A percentile compares a stretch with the other conserved stretches of the same genome.
Evolutionary conservation across 2,888 invertebrate genomes (phyloP).

Genomic region (Caenorhabditis sp.): DNA sequence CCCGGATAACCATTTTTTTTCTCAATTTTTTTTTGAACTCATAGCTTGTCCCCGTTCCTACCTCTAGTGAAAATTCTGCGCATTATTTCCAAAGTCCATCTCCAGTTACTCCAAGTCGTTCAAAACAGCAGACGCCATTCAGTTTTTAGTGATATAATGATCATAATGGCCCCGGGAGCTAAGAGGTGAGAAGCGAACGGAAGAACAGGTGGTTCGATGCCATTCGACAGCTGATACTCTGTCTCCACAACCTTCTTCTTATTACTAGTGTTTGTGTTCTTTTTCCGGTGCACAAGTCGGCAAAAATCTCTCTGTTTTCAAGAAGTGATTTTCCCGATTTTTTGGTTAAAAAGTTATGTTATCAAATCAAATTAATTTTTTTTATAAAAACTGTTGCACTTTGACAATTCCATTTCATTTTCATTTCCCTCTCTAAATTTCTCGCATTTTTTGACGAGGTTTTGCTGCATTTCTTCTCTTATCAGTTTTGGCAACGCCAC

Average conservation of each 20-base stretch:
- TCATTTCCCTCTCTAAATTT: not conserved
- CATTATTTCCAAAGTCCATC: not conserved
- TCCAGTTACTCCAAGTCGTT: not conserved
- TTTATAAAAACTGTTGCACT: too few species aligned
- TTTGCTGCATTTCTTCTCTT: too few species aligned
- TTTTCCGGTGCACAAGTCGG: not conserved
- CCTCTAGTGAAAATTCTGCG: not conserved
- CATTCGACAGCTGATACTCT: constrained; percentile 36
- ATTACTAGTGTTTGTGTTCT: constrained; percentile 26
- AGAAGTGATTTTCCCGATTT: not conserved
- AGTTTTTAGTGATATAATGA: constrained; percentile 24
- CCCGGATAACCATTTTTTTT: too few species aligned
- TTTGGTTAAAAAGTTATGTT: too few species aligned
- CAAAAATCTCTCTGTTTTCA: not conserved
- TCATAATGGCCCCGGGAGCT: constrained; percentile 12
- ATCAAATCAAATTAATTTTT: too few species aligned
- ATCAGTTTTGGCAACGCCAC: constrained; percentile 17
- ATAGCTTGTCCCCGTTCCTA: too few species aligned
- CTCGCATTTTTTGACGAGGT: too few species aligned
- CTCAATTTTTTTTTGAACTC: too few species aligned
- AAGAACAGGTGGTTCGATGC: constrained; percentile 36
- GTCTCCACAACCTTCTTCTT: constrained; percentile 6
- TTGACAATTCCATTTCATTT: too few species aligned
- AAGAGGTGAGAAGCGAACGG: constrained; percentile 35
- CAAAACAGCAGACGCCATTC: not conserved